Evolutionary conservation across 2,113 vertebrate species (phyloP), one percentile per base, ranked within the genome.

Genomic region (Sylvicapra grimmia): DNA sequence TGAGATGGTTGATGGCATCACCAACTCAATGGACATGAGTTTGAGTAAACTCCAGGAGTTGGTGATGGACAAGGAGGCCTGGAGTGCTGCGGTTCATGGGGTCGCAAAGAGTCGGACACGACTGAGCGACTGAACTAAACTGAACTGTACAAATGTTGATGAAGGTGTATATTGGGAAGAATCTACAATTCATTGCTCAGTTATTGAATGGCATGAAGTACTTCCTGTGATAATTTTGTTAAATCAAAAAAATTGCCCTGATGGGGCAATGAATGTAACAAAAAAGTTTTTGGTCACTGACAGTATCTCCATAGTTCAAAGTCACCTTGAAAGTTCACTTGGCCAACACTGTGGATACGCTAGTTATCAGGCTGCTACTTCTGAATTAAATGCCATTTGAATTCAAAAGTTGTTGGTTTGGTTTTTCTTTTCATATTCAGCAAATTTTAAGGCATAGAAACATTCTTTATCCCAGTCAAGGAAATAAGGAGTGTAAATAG

Each of bases 91-190:
- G 3, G 19, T 72, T 23, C 65, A 72, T 23, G n/a, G 65, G 18
- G 9, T 12, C 1, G 1, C 9, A 72, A 40, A 72, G 10, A 40
- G 3, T 40, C 0, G 0, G 68, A 72, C 5, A 40, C 0, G 5
- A 23, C 3, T 40, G 10, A 40, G 19, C 0, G 10, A 72, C 19
- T 40, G 19, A 72, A 23, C 68, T 40, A 40, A 23, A 40, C 1
- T 12, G n/a, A 72, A 72, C 19, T 23, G 19, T 40, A 72, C 10
- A 77, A 44, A 77, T 14, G 36, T 44, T 77, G 72, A 91, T 21
- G 13, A 63, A 89, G 25, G 27, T 75, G 47, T 63, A 21, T 53
- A 12, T 65, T 53, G 13, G 7, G 9, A 94, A 14, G 7, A 94
- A 18, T 33, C 10, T 47, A 27, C 15, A 93, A 7, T 3, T 79